phyloP scores from a whole-genome alignment of 2,113 vertebrate species.

The Corydoras maculifer region DNA sequence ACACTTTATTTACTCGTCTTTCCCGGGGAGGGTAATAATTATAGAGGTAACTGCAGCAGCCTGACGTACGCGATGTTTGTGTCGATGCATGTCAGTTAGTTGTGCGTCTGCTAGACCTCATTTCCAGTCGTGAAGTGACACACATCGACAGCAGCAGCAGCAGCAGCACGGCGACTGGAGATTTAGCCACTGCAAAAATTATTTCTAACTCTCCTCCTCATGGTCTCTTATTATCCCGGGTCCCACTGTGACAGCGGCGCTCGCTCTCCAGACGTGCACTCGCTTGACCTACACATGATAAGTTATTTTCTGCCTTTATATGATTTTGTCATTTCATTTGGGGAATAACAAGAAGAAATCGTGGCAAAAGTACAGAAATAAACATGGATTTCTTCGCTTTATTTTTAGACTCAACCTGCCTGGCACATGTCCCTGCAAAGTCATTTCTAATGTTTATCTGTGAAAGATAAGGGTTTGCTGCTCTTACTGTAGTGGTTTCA shows the following conservation, averaged over 20 bases:
- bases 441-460: too few relatives aligned
- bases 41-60: neutral
- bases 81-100: neutral
- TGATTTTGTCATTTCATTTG: neutral
- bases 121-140: conserved; percentile 54
- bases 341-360: neutral
- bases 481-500: too few relatives aligned
- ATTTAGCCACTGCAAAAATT: conserved; percentile 59
- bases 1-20: neutral
- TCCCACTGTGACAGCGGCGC: conserved; percentile 13
- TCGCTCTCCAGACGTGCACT: conserved; percentile 43
- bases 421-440: too few relatives aligned
- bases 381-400: too few relatives aligned
- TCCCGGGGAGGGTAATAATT: neutral
- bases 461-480: too few relatives aligned
- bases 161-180: conserved; percentile 44
- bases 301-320: conserved; percentile 22
- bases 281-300: conserved; percentile 2
- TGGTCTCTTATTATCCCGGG: conserved; percentile 21
- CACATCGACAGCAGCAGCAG: conserved; percentile 40
- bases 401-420: too few relatives aligned
- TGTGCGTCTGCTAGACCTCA: conserved; percentile 44
- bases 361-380: too few relatives aligned
- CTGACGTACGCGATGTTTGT: neutral
- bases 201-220: conserved; percentile 50